Conservation (phyloP, 2,888 invertebrate species). For the Phengaris arion region DNA sequence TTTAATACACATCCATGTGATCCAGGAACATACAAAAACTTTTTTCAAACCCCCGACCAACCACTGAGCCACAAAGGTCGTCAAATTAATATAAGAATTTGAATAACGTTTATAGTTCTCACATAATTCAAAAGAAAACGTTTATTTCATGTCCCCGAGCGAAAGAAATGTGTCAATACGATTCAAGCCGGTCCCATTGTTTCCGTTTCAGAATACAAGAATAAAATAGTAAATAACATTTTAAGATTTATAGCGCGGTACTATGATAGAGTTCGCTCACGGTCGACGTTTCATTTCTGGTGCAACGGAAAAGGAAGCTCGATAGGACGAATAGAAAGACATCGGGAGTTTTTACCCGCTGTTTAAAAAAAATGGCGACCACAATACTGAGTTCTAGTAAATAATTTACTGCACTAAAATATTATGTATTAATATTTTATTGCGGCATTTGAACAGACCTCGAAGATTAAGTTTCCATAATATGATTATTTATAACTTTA, state of each 20-base stretch:
- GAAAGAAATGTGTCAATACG: slow-evolving; percentile 37
- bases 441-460: slow-evolving; percentile 8
- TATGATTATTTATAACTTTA: slow-evolving; percentile 19
- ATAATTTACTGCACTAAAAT: neutral
- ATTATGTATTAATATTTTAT: slow-evolving; percentile 11
- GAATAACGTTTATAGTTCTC: slow-evolving; percentile 16
- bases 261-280: slow-evolving; percentile 32
- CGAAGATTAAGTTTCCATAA: slow-evolving; percentile 11
- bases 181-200: slow-evolving; percentile 30
- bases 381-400: neutral
- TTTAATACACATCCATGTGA: no score
- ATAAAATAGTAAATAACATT: slow-evolving; percentile 36
- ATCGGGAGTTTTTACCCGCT: neutral
- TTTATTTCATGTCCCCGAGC: slow-evolving; percentile 31
- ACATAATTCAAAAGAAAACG: slow-evolving; percentile 26
- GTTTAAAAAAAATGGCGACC: no score
- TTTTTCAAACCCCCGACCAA: no score
- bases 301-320: slow-evolving; percentile 27
- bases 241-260: slow-evolving; percentile 39
- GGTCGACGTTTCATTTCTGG: slow-evolving; percentile 36
- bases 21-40: no score
- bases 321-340: neutral
- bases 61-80: no score
- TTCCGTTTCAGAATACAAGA: slow-evolving; percentile 25
- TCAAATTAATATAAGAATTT: neutral